Evolutionary conservation across 2,888 invertebrate species (phyloP), one percentile per base, ranked within the genome.

Genomic region (Callyntrura sp.): DNA sequence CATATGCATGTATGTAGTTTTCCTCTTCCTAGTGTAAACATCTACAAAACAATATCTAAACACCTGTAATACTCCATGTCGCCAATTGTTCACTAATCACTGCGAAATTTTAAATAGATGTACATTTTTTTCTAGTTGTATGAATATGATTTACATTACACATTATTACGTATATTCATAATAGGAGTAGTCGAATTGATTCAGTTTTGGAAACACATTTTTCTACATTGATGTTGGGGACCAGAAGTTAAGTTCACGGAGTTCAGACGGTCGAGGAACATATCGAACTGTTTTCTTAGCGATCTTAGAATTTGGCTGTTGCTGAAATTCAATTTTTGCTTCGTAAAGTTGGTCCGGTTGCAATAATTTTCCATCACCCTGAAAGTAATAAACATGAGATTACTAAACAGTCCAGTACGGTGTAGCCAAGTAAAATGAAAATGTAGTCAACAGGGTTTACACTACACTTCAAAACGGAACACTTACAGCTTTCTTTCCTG

Each of bases 161-260:
- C 5, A 60, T 35, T 78, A 55, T 57, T 81, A 81, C 35, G 60
- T 60, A 57, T 55, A 14, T 79, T 57, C 60, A 14, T 35, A 28
- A 81, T 9, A 60, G 79, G 9, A 20, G 60, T 60, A 60, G 60
- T 81, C 14, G 28, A 79, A 17, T 81, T 3, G 79, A 11, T 60
- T 11, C 60, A 9, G 11, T 60, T 73, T 57, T 17, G 28, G 57
- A 81, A 35, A 60, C 17, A 28, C 0, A n/a, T n/a, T n/a, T 81
- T 35, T 43, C 79, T 96, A 97, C 97, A 97, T 97, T 0, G 97
- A 97, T 9, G 97, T 97, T 0, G 97, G 97, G 6, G 97, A 97
- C 97, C 97, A 97, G 95, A 97, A 97, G 94, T 97, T 97, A 96
- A 97, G 96, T 94, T 97, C 97, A 70, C 97, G 95, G 14, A 97